Percentiles rank a stretch among this genome's conserved stretches.
phyloP scores from a whole-genome alignment of 2,113 vertebrate species.

The Lontra canadensis region DNA sequence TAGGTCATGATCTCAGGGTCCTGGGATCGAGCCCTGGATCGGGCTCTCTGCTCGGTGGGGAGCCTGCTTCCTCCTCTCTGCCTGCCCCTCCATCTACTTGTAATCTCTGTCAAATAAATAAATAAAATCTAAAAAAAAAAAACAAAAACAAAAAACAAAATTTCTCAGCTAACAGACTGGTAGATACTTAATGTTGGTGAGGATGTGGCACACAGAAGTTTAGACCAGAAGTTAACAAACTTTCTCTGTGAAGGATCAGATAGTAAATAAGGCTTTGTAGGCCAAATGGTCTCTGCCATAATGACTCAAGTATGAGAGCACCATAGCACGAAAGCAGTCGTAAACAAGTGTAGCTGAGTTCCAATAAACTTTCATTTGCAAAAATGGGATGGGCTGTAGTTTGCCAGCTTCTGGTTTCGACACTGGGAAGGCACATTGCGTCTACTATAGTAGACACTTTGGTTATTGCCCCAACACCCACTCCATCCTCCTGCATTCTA shows the following conservation, averaged over 20 bases:
- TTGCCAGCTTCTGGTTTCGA: not conserved
- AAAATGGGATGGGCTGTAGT: not conserved
- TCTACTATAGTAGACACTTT: not conserved
- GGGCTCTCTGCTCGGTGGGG: no score
- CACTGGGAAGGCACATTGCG: not conserved
- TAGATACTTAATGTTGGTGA: constrained; percentile 27
- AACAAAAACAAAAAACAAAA: not conserved
- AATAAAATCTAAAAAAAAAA: no score
- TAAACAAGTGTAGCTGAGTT: not conserved
- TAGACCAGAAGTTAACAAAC: not conserved
- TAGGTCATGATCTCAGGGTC: no score
- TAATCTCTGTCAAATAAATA: no score
- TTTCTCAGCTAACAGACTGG: not conserved
- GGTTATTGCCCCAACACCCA: not conserved
- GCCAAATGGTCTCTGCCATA: not conserved
- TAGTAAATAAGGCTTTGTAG: not conserved
- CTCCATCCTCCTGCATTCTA: not conserved
- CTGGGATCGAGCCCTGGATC: no score
- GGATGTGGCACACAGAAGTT: constrained; percentile 16
- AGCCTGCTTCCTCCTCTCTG: no score
- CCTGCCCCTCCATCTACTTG: no score
- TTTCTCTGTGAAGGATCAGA: not conserved
- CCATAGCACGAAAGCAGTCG: not conserved
- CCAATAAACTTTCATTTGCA: not conserved
- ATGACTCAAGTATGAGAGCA: not conserved